phyloP scores from a whole-genome alignment of 2,113 vertebrate genomes.

The Toxotes jaculatrix region DNA sequence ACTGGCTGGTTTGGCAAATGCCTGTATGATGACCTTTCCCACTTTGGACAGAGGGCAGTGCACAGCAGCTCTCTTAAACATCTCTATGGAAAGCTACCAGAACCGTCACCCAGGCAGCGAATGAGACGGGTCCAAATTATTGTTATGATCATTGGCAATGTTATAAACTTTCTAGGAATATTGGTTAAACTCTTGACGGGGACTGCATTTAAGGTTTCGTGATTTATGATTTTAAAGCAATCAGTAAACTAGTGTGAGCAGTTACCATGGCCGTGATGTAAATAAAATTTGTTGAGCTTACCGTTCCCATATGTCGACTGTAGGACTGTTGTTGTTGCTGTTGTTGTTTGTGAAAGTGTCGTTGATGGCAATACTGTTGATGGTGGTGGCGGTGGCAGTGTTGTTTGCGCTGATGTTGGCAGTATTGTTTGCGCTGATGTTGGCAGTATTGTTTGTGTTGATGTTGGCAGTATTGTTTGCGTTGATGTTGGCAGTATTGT shows the following conservation, averaged over 20 bases:
- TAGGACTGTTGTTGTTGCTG: background rate
- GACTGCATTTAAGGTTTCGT: background rate
- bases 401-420: background rate
- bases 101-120: too few relatives aligned
- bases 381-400: background rate
- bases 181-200: too few relatives aligned
- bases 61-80: too few relatives aligned
- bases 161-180: too few relatives aligned
- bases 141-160: too few relatives aligned
- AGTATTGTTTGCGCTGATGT: background rate
- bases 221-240: background rate
- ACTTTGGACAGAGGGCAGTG: too few relatives aligned
- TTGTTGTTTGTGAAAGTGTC: background rate
- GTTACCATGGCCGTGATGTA: background rate
- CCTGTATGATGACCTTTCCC: too few relatives aligned
- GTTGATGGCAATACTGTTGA: background rate
- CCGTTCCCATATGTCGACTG: background rate
- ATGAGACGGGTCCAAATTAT: background rate
- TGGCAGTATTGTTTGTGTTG: background rate
- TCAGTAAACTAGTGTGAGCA: background rate
- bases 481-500: background rate
- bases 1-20: too few relatives aligned
- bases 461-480: background rate
- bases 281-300: background rate
- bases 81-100: too few relatives aligned